phyloP scores from a whole-genome alignment of 23 tunicate species.

The Diplosoma virens region DNA sequence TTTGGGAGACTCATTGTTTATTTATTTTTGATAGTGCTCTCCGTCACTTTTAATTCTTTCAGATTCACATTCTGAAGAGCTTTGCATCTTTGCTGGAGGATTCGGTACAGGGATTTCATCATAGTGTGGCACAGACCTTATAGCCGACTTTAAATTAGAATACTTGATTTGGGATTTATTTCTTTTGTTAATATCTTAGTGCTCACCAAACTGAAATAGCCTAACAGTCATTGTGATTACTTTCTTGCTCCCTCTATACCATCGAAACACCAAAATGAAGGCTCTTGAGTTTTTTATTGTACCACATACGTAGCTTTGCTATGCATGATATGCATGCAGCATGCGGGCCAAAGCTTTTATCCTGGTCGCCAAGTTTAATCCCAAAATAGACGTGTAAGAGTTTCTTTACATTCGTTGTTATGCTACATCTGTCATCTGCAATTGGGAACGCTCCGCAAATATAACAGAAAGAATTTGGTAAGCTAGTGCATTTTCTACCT shows the following conservation, averaged over 20 bases:
- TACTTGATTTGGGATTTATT: constrained; percentile 23
- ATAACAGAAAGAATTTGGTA: constrained; percentile 34
- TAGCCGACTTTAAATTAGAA: constrained; percentile 7
- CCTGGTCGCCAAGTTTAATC: constrained; percentile 33
- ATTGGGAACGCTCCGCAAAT: constrained; percentile 19
- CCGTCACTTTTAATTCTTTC: too few relatives aligned
- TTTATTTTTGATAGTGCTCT: too few relatives aligned
- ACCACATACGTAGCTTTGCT: constrained; percentile 24
- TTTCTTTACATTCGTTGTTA: constrained; percentile 23
- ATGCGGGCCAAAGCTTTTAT: constrained; percentile 26
- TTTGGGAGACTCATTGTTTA: too few relatives aligned
- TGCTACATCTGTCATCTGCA: constrained; percentile 10
- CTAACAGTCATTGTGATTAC: constrained; percentile 20
- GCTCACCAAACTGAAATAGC: constrained; percentile 1
- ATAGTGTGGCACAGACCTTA: constrained; percentile 19
- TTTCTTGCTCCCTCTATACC: constrained; percentile 42
- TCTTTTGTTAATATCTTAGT: neutral
- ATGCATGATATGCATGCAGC: constrained; percentile 24
- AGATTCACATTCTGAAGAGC: too few relatives aligned
- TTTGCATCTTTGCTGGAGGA: too few relatives aligned
- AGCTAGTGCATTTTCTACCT: constrained; percentile 23
- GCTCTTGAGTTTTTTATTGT: constrained; percentile 19
- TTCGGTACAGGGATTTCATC: too few relatives aligned
- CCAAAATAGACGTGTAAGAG: constrained; percentile 30
- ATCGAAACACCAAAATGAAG: constrained; percentile 19